Evolutionary conservation across 2,797 vertebrate genomes (phyloP).

Genomic region (Poecilia picta): DNA sequence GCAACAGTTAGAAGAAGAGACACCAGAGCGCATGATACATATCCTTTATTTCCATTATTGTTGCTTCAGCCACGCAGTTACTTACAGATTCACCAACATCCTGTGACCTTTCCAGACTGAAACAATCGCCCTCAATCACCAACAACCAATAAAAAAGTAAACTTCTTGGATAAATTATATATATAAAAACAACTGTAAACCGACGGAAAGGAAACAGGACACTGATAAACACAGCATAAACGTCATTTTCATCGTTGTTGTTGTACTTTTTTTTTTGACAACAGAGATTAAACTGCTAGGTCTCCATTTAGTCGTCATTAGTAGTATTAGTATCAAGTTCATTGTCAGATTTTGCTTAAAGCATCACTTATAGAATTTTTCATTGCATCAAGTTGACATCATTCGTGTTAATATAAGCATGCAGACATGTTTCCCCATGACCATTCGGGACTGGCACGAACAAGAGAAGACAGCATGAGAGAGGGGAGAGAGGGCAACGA

Average conservation of each 20-base stretch:
- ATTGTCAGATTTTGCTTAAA: constrained; percentile 78
- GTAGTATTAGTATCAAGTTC: constrained; percentile 83
- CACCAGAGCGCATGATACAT: constrained; percentile 72
- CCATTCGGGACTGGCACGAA: constrained; percentile 81
- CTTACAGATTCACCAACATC: constrained; percentile 65
- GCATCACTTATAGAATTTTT: constrained; percentile 82
- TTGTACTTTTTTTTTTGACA: constrained; percentile 63
- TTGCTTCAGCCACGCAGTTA: constrained; percentile 70
- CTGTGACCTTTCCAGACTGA: constrained; percentile 65
- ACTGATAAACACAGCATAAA: constrained; percentile 80
- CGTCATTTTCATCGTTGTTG: constrained; percentile 72
- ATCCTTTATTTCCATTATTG: constrained; percentile 81
- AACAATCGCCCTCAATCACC: constrained; percentile 66
- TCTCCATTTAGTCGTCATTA: constrained; percentile 76
- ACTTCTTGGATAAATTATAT: constrained; percentile 77
- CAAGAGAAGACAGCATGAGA: constrained; percentile 70
- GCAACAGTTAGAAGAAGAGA: constrained; percentile 13
- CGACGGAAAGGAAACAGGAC: constrained; percentile 58
- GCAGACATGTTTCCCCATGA: constrained; percentile 81
- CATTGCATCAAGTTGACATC: constrained; percentile 85
- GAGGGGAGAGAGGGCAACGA: constrained; percentile 41
- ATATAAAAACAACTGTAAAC: constrained; percentile 63
- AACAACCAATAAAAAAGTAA: constrained; percentile 83
- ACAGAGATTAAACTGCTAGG: constrained; percentile 69
- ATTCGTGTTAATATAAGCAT: constrained; percentile 88